These are phyloP conservation scores for Bugula neritina DNA, from an alignment of 2,888 invertebrate species.

Conservation along the genomic window DNA sequence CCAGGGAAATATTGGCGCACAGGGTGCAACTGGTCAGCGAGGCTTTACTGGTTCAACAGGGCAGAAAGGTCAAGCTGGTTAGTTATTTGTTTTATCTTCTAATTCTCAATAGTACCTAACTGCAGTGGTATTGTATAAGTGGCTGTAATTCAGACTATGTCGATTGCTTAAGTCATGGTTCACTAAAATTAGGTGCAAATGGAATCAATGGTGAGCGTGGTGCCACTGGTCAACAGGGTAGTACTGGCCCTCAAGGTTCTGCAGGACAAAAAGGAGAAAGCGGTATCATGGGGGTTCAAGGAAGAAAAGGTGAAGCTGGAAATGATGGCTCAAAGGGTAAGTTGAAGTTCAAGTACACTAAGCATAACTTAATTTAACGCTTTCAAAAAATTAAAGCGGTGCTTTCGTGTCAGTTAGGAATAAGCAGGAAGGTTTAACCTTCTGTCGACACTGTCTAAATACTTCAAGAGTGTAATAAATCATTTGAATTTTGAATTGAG, in stretches of 20 bases:
- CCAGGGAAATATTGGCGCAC: not conserved
- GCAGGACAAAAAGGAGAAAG: constrained; percentile 22
- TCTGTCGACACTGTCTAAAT: too few relatives aligned
- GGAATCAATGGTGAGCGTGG: not conserved
- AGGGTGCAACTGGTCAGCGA: not conserved
- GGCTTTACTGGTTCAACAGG: not conserved
- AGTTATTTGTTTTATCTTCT: too few relatives aligned
- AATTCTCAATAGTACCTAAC: too few relatives aligned
- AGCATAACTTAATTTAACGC: too few relatives aligned
- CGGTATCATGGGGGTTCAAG: constrained; percentile 14
- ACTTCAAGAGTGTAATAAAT: too few relatives aligned
- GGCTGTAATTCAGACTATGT: too few relatives aligned
- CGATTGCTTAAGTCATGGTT: too few relatives aligned
- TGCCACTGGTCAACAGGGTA: not conserved
- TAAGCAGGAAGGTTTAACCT: too few relatives aligned
- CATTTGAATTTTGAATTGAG: too few relatives aligned
- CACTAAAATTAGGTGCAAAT: not conserved
- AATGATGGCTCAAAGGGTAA: constrained; percentile 4
- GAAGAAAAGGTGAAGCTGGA: constrained; percentile 18
- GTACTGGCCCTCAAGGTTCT: not conserved
- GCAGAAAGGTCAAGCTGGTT: not conserved
- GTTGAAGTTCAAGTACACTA: not conserved
- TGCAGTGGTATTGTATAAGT: too few relatives aligned
- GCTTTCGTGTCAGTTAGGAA: too few relatives aligned
- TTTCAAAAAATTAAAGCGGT: too few relatives aligned